Evolutionary conservation across 2,888 invertebrate genomes (phyloP), one percentile per base, ranked within the genome.

Genomic region (Sminthurides aquaticus): DNA sequence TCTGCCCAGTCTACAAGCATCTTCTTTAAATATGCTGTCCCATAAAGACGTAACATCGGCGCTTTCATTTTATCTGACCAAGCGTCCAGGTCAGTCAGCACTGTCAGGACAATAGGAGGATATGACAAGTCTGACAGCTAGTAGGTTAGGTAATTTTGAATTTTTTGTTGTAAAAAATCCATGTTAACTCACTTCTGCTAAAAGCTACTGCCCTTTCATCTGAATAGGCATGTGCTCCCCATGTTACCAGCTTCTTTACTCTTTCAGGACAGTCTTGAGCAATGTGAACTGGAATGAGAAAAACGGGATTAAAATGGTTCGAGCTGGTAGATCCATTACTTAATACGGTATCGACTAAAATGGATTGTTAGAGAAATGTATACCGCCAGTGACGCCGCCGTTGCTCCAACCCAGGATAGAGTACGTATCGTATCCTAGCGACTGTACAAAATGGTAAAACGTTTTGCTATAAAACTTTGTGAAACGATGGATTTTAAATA

Each of bases 361-460:
- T n/a, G n/a, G n/a, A n/a, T n/a, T n/a, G n/a, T n/a, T n/a, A n/a
- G n/a, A n/a, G n/a, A n/a, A n/a, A n/a, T n/a, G n/a, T n/a, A 11
- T 34, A 34, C 43, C 43, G 15, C 85, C 86, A 0, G 88, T 85
- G 54, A 86, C 87, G 1, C 91, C 94, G 27, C 94, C 94, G 79
- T 91, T 91, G 79, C 91, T 91, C 90, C 92, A 94, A 1, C 94
- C 94, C 65, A 93, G 76, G 11, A 92, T 75, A 0, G 79, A 79
- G 66, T 76, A 77, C 29, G 75, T 75, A 3, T 74, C 65, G 22
- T 76, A 64, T 1, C 76, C 76, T 2, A 80, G 69, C 60, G 54
- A 57, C 67, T 67, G 63, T 72, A 72, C 78, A 90, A 60, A 61
- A 34, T 34, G 15, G 15, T 15, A 34, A 34, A 29, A 22, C n/a